phyloP scores from a whole-genome alignment of 2,888 invertebrate genomes.

The Erynnis tages region DNA sequence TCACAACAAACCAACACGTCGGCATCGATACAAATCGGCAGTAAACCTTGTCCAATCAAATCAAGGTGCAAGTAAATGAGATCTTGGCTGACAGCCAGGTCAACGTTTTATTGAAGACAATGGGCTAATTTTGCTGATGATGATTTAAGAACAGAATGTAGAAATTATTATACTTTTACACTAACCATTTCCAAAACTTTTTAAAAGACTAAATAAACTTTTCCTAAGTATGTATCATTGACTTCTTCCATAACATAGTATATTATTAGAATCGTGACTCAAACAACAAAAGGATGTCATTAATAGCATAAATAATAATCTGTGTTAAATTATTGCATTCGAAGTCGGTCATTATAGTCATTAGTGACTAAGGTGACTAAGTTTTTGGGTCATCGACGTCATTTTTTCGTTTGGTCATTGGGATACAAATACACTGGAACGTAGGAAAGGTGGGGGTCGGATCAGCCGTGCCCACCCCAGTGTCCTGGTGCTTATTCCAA shows the following conservation, averaged over 20 bases:
- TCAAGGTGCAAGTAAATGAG: conserved; percentile 20
- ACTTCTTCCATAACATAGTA: background rate
- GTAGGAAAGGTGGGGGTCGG: too few relatives aligned
- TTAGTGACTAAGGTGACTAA: conserved; percentile 8
- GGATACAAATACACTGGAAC: too few relatives aligned
- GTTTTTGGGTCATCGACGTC: conserved; percentile 10
- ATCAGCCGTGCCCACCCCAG: too few relatives aligned
- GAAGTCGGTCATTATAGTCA: conserved; percentile 1
- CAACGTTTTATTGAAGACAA: conserved; percentile 26
- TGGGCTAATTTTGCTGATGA: conserved; percentile 24
- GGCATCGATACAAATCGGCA: conserved; percentile 17
- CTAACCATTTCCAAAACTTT: too few relatives aligned
- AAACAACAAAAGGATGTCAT: background rate
- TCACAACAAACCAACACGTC: conserved; percentile 14
- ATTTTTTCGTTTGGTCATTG: background rate
- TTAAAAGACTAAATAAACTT: too few relatives aligned
- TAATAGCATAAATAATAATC: too few relatives aligned
- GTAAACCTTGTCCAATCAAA: conserved; percentile 25
- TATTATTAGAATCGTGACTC: background rate
- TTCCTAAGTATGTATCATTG: background rate
- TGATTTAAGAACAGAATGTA: conserved; percentile 15
- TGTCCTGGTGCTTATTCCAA: too few relatives aligned
- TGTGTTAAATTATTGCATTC: conserved; percentile 1
- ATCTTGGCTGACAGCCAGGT: conserved; percentile 25
- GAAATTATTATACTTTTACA: too few relatives aligned